phyloP scores from a whole-genome alignment of 2,113 vertebrate species.

The Fulmarus glacialis region DNA sequence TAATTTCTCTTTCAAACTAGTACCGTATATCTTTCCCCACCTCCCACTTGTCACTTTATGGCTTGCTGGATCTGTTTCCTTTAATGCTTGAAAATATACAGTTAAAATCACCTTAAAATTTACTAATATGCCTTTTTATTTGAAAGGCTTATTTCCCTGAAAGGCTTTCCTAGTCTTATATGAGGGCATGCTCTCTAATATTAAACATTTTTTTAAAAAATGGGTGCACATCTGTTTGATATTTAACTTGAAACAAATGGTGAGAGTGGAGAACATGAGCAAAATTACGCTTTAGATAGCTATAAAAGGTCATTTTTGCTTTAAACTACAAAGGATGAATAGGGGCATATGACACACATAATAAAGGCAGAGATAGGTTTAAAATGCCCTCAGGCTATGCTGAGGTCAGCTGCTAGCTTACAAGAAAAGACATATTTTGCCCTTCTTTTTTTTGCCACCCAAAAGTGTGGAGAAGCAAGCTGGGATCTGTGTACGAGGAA shows the following conservation, averaged over 20 bases:
- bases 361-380: slow-evolving; percentile 30
- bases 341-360: slow-evolving; percentile 21
- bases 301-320: slow-evolving; percentile 69
- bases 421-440: slow-evolving; percentile 40
- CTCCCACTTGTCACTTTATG: slow-evolving; percentile 75
- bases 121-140: slow-evolving; percentile 77
- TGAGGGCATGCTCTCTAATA: slow-evolving; percentile 75
- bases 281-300: slow-evolving; percentile 70
- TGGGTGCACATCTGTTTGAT: slow-evolving; percentile 78
- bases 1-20: slow-evolving; percentile 71
- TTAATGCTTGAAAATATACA: slow-evolving; percentile 76
- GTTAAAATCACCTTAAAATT: slow-evolving; percentile 74
- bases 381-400: background rate
- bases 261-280: slow-evolving; percentile 58
- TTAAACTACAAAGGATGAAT: slow-evolving; percentile 68
- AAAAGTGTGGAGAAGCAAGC: background rate
- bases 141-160: slow-evolving; percentile 75
- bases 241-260: slow-evolving; percentile 79
- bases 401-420: slow-evolving; percentile 30
- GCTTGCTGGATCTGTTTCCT: slow-evolving; percentile 72
- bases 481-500: background rate
- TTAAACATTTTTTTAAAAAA: slow-evolving; percentile 71
- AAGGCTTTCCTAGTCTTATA: slow-evolving; percentile 74
- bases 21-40: slow-evolving; percentile 66
- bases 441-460: background rate